Percentiles rank a stretch among this genome's conserved stretches.
Evolutionary conservation across 2,888 invertebrate genomes (phyloP).

Genomic region (Drosophila merina): DNA sequence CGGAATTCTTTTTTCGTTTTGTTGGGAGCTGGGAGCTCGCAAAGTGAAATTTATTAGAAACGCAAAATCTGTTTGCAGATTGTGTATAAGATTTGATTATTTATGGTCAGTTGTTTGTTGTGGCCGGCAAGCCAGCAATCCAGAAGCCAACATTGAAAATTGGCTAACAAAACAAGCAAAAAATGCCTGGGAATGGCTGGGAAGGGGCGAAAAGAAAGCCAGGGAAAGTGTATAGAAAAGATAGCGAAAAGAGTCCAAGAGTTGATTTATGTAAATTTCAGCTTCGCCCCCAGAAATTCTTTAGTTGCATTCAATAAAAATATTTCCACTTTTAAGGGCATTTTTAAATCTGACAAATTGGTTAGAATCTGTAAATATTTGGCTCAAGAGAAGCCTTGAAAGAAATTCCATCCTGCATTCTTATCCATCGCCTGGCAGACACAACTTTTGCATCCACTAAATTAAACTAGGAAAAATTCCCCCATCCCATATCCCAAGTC

Average conservation of each 20-base stretch:
- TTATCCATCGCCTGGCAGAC: not conserved
- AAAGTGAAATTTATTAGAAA: slow-evolving; percentile 80
- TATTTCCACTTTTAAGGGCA: not conserved
- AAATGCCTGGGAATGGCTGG: not conserved
- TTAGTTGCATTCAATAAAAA: slow-evolving; percentile 24
- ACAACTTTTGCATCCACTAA: slow-evolving; percentile 47
- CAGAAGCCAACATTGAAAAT: slow-evolving; percentile 44
- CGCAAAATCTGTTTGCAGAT: slow-evolving; percentile 77
- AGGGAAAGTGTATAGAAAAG: slow-evolving; percentile 11
- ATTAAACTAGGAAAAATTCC: slow-evolving; percentile 50
- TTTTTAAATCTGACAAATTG: not conserved
- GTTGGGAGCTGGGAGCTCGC: slow-evolving; percentile 47
- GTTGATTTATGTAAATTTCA: slow-evolving; percentile 43
- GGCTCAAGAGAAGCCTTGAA: not conserved
- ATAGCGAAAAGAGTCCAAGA: slow-evolving; percentile 28
- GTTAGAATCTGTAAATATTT: not conserved
- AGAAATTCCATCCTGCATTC: slow-evolving; percentile 1
- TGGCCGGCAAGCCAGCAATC: slow-evolving; percentile 28
- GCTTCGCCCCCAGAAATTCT: slow-evolving; percentile 24
- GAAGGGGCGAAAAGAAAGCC: not conserved
- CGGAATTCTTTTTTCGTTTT: slow-evolving; percentile 21
- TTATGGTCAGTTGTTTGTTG: slow-evolving; percentile 65
- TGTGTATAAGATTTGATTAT: slow-evolving; percentile 75
- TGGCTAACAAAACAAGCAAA: slow-evolving; percentile 39
- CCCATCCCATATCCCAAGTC: not conserved